Evolutionary conservation across 2,797 vertebrate genomes (phyloP).

Genomic region (Malurus splendens): DNA sequence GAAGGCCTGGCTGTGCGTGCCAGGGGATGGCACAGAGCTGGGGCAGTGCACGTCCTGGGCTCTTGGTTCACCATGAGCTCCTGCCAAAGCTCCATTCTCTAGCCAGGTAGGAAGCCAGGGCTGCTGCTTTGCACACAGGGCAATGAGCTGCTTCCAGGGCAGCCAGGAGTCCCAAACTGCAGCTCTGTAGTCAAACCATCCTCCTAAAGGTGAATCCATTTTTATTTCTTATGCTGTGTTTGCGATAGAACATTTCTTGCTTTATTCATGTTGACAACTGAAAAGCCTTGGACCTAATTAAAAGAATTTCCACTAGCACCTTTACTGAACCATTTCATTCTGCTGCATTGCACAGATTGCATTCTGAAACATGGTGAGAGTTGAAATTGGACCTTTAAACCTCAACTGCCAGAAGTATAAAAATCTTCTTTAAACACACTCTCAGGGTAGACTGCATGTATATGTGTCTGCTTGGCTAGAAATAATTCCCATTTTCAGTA

Average conservation of each 20-base stretch:
- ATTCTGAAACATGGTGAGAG: constrained; percentile 80
- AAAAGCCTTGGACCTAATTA: constrained; percentile 84
- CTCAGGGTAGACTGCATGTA: constrained; percentile 27
- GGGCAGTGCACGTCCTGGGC: not conserved
- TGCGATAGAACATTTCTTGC: constrained; percentile 70
- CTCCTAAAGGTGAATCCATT: constrained; percentile 67
- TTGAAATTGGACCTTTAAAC: constrained; percentile 81
- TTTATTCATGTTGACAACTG: constrained; percentile 85
- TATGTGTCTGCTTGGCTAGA: constrained; percentile 66
- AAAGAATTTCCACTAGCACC: constrained; percentile 82
- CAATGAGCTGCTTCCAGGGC: constrained; percentile 18
- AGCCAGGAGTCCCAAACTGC: constrained; percentile 1
- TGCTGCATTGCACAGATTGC: constrained; percentile 80
- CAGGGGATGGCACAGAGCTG: not conserved
- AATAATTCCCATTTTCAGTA: constrained; percentile 61
- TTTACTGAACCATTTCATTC: constrained; percentile 85
- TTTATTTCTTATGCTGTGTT: constrained; percentile 64
- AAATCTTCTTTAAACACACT: constrained; percentile 71
- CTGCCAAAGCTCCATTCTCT: not conserved
- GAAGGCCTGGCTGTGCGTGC: not conserved
- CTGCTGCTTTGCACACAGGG: not conserved
- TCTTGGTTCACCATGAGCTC: not conserved
- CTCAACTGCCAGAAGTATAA: constrained; percentile 76
- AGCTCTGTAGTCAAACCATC: constrained; percentile 18
- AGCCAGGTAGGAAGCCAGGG: not conserved